phyloP scores from a whole-genome alignment of 1,140 invertebrate species.

The Chlorops oryzae region DNA sequence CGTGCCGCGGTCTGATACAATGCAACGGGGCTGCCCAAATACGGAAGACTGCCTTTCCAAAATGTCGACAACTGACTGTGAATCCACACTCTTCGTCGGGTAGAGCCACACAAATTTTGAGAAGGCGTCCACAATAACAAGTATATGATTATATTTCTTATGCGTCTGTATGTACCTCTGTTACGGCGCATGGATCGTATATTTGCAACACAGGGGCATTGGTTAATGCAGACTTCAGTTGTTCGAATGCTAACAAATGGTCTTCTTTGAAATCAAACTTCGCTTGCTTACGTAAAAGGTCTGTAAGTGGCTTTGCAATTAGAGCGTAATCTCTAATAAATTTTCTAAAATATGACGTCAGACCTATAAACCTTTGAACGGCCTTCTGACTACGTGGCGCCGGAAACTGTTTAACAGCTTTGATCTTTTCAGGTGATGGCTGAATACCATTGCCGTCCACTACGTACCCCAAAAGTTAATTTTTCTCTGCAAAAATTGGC shows the following conservation, averaged over 20 bases:
- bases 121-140: no score
- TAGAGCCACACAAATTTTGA: no score
- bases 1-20: no score
- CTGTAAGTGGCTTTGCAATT: conserved; percentile 6
- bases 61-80: no score
- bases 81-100: no score
- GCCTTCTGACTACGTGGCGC: background rate
- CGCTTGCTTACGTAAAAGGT: background rate
- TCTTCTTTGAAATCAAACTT: background rate
- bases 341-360: background rate
- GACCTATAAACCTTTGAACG: background rate
- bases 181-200: background rate
- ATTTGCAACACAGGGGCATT: background rate
- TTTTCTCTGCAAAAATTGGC: no score
- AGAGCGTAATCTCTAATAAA: background rate
- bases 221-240: background rate
- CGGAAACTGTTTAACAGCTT: background rate
- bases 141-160: no score
- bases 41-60: no score
- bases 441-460: no score
- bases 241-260: background rate
- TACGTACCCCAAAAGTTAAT: background rate
- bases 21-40: no score
- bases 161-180: background rate
- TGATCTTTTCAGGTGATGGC: conserved; percentile 1